Evolutionary conservation across 2,113 vertebrate genomes (phyloP).

Genomic region (Budorcas taxicolor): DNA sequence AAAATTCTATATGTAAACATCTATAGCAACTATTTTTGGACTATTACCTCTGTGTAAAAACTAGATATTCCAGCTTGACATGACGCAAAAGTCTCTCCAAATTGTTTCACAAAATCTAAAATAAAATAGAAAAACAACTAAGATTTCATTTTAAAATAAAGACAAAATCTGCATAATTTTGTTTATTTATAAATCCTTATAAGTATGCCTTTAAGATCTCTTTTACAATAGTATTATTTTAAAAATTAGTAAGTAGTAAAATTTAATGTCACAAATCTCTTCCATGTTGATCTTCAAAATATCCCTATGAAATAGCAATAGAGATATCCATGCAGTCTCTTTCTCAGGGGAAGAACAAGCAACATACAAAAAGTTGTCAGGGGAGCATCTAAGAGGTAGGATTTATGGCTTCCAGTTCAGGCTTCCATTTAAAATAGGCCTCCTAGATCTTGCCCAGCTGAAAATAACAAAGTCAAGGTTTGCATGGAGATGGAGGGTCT

Average conservation of each 20-base stretch:
- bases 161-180: background rate
- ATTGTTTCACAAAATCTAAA: constrained; percentile 80
- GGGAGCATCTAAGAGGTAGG: background rate
- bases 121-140: constrained; percentile 57
- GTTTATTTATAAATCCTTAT: background rate
- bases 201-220: background rate
- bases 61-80: constrained; percentile 90
- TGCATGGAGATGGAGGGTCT: background rate
- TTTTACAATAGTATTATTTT: background rate
- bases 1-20: background rate
- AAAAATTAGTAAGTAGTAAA: background rate
- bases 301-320: background rate
- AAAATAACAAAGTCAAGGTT: background rate
- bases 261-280: background rate
- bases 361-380: background rate
- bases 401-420: background rate
- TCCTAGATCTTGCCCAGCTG: background rate
- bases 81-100: constrained; percentile 82
- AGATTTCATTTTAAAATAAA: constrained; percentile 28
- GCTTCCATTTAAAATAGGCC: background rate
- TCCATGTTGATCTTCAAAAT: background rate
- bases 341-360: background rate
- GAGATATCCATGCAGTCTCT: background rate
- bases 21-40: background rate
- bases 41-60: constrained; percentile 83